Evolutionary conservation across 2,888 invertebrate species (phyloP), one percentile per base, ranked within the genome.

Genomic region (Helobdella robusta): DNA sequence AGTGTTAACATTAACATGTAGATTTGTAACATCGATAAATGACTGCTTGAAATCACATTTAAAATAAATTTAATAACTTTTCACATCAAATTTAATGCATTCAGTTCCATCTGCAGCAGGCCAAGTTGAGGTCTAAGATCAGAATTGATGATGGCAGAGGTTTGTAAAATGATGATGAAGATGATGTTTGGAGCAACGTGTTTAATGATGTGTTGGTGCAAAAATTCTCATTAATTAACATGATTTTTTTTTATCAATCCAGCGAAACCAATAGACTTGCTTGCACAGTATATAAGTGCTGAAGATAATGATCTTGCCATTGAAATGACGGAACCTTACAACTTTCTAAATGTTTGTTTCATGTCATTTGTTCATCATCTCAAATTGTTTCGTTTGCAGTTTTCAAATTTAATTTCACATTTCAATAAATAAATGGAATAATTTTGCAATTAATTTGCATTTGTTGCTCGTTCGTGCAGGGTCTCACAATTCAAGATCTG

Each of bases 281-380:
- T 98, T 65, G 95, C 95, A 0, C 90, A 95, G 82, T 98, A 97
- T 75, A 90, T 95, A 66, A 88, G 89, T 23, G 77, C 78, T 59
- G 77, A 78, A 64, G 78, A 78, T 0, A 89, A 92, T 74, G 89
- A 89, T 63, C 89, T 93, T 74, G 89, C 92, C 0, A 87, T 95
- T 30, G 95, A 97, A 82, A 91, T 98, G 90, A 92, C 94, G 76
- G 95, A 98, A 78, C 97, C 98, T 0, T 93, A 95, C 77, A 89
- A 89, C 0, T 93, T 93, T 77, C 84, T 98, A 0, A 89, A 91
- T 76, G 94, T 79, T 71, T 74, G 76, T 73, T 30, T 40, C 34
- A 40, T n/a, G n/a, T n/a, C 28, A 59, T 59, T 59, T 20, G 36
- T 25, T 54, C 20, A 23, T 62, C 34, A 15, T 30, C 23, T 58